Base-by-base conservation (phyloP, 2,797 vertebrate genomes). In the Graptemys geographica region DNA sequence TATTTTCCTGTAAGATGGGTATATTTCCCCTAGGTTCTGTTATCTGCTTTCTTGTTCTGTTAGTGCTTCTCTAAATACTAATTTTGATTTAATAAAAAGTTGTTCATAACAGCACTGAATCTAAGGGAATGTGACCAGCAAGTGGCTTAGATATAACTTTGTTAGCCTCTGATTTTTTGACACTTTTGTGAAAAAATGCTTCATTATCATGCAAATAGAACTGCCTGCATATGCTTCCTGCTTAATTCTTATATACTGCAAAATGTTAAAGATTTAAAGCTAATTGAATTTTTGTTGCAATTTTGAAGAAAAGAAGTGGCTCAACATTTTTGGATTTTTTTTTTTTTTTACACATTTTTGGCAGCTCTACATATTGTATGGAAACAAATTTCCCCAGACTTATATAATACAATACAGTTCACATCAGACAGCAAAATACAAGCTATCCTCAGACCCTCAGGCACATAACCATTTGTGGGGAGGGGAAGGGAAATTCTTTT, bases 281-380 rank as follows among this genome's bases (percentile, higher is more conserved):
- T 53, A 55, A 57, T 85, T 90, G 90, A 31, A 51, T 83, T 74
- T 11, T 82, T 83, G 4, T 4, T 84, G 53, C 52, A 69, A 6
- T 84, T 95, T 52, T 83, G 57, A 86, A 80, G 82, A 51, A 94
- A 44, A 44, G 6, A 85, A 88, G 13, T 31, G 83, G 3, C 44
- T 47, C 2, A 79, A 65, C 81, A 9, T 90, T 28, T 83, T 78
- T 59, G n/a, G 27, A 25, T 92, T 57, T 81, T 5, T 53, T 79
- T 5, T 74, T 95, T 53, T 81, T 5, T 74, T 95, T 94, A 51
- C 80, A 82, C 10, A 76, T 91, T 87, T 93, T 93, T 79, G 47
- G 41, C 86, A 65, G 18, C 86, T 10, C 83, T 83, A n/a, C n/a
- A 4, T 91, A 69, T 51, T 44, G 84, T 84, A 56, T 10, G 27